Conservation (phyloP, 2,113 vertebrate genomes). For the Urocitellus parryii region DNA sequence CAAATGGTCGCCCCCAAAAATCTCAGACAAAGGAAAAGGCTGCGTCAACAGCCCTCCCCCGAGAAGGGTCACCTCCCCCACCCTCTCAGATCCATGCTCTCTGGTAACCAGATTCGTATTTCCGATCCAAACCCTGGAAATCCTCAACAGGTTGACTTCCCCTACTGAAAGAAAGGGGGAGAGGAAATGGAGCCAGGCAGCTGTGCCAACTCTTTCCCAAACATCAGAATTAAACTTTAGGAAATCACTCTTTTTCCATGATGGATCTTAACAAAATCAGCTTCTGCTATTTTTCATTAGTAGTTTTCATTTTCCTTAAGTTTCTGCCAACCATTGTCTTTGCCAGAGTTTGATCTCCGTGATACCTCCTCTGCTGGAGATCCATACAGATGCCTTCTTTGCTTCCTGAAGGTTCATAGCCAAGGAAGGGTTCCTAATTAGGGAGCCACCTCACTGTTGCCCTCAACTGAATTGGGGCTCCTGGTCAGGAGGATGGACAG, state of each 20-base stretch:
- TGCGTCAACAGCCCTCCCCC: not conserved
- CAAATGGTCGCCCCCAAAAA: not conserved
- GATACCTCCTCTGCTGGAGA: not conserved
- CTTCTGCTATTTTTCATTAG: not conserved
- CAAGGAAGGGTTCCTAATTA: not conserved
- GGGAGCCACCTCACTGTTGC: no score
- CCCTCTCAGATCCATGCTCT: not conserved
- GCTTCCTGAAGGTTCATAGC: not conserved
- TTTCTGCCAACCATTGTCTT: not conserved
- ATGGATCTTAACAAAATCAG: not conserved
- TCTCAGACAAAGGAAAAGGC: not conserved
- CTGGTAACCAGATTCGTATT: not conserved
- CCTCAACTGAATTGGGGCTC: not conserved
- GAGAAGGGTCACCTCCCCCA: not conserved
- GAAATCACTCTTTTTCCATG: not conserved
- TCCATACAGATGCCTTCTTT: not conserved
- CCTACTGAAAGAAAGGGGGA: not conserved
- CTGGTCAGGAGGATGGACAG: not conserved
- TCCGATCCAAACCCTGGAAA: not conserved
- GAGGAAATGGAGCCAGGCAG: not conserved
- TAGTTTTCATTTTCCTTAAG: not conserved
- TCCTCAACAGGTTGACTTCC: not conserved
- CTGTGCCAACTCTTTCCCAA: not conserved
- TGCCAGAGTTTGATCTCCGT: not conserved
- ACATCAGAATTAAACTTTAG: not conserved